Conservation (phyloP, 2,113 vertebrate species). For the Ifrita kowaldi region DNA sequence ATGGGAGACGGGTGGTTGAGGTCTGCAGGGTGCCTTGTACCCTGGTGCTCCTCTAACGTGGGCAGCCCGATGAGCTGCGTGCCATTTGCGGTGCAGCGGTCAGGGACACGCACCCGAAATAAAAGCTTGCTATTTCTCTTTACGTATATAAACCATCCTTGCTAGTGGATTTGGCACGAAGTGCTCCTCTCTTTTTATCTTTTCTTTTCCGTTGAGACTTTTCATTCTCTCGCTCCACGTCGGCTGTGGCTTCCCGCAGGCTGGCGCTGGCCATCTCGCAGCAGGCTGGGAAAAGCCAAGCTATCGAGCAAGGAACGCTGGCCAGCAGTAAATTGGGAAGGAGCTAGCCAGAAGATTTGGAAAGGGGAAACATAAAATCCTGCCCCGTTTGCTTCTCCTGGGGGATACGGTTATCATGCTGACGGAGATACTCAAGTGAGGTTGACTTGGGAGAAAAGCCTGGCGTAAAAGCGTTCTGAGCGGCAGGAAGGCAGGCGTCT, state of each 20-base stretch:
- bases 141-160: background rate
- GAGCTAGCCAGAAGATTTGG: background rate
- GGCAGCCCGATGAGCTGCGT: background rate
- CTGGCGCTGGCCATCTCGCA: background rate
- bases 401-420: rapidly evolving
- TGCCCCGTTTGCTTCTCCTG: background rate
- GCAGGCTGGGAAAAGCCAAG: background rate
- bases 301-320: background rate
- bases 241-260: background rate
- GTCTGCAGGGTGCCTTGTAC: background rate
- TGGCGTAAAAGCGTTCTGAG: background rate
- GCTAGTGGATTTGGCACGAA: background rate
- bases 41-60: background rate
- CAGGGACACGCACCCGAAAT: background rate
- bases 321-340: background rate
- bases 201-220: background rate
- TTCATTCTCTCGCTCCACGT: background rate
- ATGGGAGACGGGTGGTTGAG: background rate
- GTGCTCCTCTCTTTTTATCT: background rate
- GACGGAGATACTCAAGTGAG: background rate
- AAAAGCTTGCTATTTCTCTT: background rate
- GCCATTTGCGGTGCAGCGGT: background rate
- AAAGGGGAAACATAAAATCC: background rate
- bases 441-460: background rate
- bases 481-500: background rate